phyloP scores from a whole-genome alignment of 2,113 vertebrate species.

The Austrofundulus limnaeus region DNA sequence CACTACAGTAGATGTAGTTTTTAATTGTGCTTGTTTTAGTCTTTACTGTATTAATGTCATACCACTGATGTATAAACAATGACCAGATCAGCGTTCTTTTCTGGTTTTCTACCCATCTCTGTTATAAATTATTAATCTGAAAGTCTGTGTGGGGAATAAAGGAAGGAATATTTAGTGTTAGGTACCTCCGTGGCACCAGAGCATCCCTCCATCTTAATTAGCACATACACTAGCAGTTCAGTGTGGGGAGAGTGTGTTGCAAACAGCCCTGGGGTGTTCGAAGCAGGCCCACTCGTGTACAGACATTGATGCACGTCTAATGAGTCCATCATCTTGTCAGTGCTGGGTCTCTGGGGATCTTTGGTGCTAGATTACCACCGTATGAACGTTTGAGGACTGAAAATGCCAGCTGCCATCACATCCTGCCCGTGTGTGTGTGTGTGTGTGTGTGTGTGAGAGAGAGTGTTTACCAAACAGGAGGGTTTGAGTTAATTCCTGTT shows the following conservation, averaged over 20 bases:
- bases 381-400: conserved; percentile 47
- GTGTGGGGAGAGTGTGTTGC: conserved; percentile 18
- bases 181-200: conserved; percentile 20
- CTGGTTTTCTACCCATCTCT: conserved; percentile 1
- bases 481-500: conserved; percentile 40
- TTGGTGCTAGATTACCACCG: conserved; percentile 45
- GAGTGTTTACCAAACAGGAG: conserved; percentile 48
- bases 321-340: conserved; percentile 71
- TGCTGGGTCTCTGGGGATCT: conserved; percentile 48
- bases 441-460: too few relatives aligned
- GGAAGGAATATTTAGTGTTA: conserved; percentile 17
- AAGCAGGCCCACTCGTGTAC: conserved; percentile 42
- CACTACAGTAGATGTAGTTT: too few relatives aligned
- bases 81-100: too few relatives aligned
- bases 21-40: too few relatives aligned
- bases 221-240: conserved; percentile 13
- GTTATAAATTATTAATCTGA: conserved; percentile 9
- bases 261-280: conserved; percentile 58
- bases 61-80: too few relatives aligned
- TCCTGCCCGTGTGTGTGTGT: conserved; percentile 45
- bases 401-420: conserved; percentile 65
- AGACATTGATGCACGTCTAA: conserved; percentile 61
- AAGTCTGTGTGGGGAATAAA: conserved; percentile 5
- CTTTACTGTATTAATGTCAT: too few relatives aligned
- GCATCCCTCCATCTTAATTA: conserved; percentile 59